Conservation (phyloP, 2,113 vertebrate species). For the Zosterops borbonicus region DNA sequence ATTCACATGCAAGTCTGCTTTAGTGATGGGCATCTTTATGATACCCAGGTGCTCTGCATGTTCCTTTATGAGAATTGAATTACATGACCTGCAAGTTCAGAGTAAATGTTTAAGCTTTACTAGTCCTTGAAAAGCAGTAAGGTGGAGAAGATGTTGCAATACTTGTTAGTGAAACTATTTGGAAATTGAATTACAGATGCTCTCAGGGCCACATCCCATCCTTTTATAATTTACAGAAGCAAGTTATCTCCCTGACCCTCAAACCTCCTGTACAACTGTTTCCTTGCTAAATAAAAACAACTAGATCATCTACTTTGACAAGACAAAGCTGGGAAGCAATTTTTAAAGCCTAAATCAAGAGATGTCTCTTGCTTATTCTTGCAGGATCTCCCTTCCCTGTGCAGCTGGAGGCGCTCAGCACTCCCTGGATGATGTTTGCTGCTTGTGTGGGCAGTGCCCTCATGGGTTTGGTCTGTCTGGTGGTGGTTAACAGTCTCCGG, state of each 20-base stretch:
- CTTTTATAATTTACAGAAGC: slow-evolving; percentile 16
- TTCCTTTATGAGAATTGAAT: slow-evolving; percentile 25
- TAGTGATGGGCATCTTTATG: not conserved
- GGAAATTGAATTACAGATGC: not conserved
- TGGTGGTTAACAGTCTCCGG: not conserved
- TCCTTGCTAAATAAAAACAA: slow-evolving; percentile 17
- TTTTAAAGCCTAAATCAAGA: not conserved
- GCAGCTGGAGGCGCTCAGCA: not conserved
- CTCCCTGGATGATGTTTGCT: not conserved
- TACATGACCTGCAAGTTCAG: slow-evolving; percentile 21
- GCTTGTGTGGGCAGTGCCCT: fast-evolving
- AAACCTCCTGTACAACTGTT: not conserved
- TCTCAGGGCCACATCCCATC: not conserved
- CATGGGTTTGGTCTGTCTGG: not conserved
- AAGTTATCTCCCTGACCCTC: slow-evolving; percentile 14
- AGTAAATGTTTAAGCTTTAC: slow-evolving; percentile 6
- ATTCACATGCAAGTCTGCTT: not conserved
- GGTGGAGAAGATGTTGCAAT: not conserved
- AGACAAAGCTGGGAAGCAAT: not conserved
- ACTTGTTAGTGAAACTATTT: not conserved
- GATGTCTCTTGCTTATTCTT: not conserved
- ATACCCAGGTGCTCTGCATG: not conserved
- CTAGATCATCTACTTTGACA: slow-evolving; percentile 16
- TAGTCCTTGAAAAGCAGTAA: slow-evolving; percentile 25
- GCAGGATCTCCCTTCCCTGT: not conserved